Base-by-base conservation (phyloP, 2,888 invertebrate genomes). In the Rhopalosiphum nymphaeae region DNA sequence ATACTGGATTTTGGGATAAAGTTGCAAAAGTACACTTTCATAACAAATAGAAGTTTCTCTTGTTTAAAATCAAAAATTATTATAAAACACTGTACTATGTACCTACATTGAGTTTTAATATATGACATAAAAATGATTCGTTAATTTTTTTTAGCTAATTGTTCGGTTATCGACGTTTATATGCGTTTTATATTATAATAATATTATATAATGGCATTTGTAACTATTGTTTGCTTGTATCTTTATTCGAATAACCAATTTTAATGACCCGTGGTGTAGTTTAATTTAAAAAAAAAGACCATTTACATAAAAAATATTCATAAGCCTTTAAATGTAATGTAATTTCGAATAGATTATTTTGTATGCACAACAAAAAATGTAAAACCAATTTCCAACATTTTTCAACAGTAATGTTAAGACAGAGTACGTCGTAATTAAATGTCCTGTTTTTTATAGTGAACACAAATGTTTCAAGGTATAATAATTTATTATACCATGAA, bases 1-100 rank as follows among this genome's bases (percentile, higher is more conserved):
- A 46, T 53, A 67, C 61, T 11, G 49, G 92, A 87, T 92, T 21
- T 21, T n/a, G 29, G 87, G 61, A 88, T 92, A 67, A 92, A 88
- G 61, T 88, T 87, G 36, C 29, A 16, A 78, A 91, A 78, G 78
- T 91, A 88, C 87, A 57, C 86, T 44, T 57, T 56, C 53, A 56
- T 29, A n/a, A 36, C 36, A 36, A 36, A 36, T 7, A 36, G 7
- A 78, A 78, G 36, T 36, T 36, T 42, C 9, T 78, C 36, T 21
- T 78, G 9, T 21, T 7, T 36, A 3, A 21, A 78, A 78, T 78
- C 61, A n/a, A 67, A 67, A n/a, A n/a, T 67, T 13, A 11, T 13
- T 67, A 67, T 10, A 21, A 78, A 78, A 78, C 36, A 78, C 36
- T 36, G 9, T 21, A 21, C 21, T n/a, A 16, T 4, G 67, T 67